Evolutionary conservation across 2,113 vertebrate genomes (phyloP).

Genomic region (Aphyosemion australe): DNA sequence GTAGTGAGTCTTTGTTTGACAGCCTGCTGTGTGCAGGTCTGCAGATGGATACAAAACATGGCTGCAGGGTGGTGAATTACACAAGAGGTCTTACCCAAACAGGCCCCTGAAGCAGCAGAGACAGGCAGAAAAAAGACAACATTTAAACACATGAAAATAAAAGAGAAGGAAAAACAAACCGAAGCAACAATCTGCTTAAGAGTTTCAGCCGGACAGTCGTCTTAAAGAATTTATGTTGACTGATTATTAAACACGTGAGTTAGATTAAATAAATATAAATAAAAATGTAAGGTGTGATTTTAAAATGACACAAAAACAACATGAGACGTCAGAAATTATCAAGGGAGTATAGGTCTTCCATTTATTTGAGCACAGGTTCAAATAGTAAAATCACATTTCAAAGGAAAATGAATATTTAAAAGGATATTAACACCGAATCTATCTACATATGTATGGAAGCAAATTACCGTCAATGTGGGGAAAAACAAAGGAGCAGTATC

Average conservation of each 20-base stretch:
- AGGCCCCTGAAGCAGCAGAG: conserved; percentile 84
- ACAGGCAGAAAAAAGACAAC: conserved; percentile 78
- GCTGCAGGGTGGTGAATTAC: conserved; percentile 35
- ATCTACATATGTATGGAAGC: no score
- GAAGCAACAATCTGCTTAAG: conserved; percentile 27
- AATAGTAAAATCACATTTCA: no score
- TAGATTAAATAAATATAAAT: conserved; percentile 24
- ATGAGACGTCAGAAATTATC: not conserved
- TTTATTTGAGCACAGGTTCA: no score
- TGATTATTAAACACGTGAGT: conserved; percentile 4
- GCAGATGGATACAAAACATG: conserved; percentile 37
- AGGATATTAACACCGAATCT: no score
- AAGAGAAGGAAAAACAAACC: conserved; percentile 24
- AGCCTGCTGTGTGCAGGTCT: conserved; percentile 36
- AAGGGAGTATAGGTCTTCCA: not conserved
- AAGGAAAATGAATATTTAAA: no score
- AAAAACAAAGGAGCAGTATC: no score
- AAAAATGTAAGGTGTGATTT: conserved; percentile 13
- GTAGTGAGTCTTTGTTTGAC: conserved; percentile 5
- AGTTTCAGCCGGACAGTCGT: conserved; percentile 7
- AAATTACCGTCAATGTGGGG: no score
- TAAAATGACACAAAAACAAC: not conserved
- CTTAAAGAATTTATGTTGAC: conserved; percentile 3
- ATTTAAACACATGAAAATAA: conserved; percentile 54
- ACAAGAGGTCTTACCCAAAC: conserved; percentile 85